These are phyloP conservation scores for Drosophila demipolita DNA, from an alignment of 2,888 invertebrate species.

Conservation along the genomic window DNA sequence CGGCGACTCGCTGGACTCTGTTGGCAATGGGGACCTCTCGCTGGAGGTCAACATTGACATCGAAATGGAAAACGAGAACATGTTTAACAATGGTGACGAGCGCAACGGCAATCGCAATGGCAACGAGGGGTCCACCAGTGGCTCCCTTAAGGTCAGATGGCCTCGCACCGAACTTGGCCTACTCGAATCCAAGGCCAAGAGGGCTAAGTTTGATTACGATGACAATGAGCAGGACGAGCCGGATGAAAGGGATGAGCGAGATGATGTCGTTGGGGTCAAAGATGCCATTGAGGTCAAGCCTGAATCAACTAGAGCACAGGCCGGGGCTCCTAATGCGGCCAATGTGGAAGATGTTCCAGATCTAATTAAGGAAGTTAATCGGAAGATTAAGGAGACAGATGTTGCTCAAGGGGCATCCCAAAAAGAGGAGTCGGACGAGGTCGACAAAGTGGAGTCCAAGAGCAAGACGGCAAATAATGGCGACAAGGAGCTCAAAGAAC, in stretches of 20 bases:
- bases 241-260: slow-evolving; percentile 9
- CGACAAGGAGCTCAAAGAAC: slow-evolving; percentile 30
- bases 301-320: slow-evolving; percentile 12
- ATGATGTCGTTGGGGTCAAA: slow-evolving; percentile 35
- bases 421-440: slow-evolving; percentile 62
- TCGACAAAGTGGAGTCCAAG: slow-evolving; percentile 36
- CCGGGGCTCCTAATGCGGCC: slow-evolving; percentile 19
- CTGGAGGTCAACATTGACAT: slow-evolving; percentile 87
- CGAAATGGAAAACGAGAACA: slow-evolving; percentile 86
- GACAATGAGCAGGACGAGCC: slow-evolving; percentile 47
- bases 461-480: slow-evolving; percentile 44
- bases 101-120: slow-evolving; percentile 63
- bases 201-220: slow-evolving; percentile 78
- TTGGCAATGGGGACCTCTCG: slow-evolving; percentile 85
- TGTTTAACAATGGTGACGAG: slow-evolving; percentile 74
- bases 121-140: slow-evolving; percentile 37
- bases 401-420: slow-evolving; percentile 24
- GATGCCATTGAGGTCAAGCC: slow-evolving; percentile 24
- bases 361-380: slow-evolving; percentile 29
- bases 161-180: slow-evolving; percentile 75
- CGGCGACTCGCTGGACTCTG: slow-evolving; percentile 87
- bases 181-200: slow-evolving; percentile 86
- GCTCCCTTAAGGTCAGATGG: slow-evolving; percentile 50
- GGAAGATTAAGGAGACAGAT: slow-evolving; percentile 45
- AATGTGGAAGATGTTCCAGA: slow-evolving; percentile 16